Conservation (phyloP, 2,113 vertebrate species). For the Vulpes ferrilata region DNA sequence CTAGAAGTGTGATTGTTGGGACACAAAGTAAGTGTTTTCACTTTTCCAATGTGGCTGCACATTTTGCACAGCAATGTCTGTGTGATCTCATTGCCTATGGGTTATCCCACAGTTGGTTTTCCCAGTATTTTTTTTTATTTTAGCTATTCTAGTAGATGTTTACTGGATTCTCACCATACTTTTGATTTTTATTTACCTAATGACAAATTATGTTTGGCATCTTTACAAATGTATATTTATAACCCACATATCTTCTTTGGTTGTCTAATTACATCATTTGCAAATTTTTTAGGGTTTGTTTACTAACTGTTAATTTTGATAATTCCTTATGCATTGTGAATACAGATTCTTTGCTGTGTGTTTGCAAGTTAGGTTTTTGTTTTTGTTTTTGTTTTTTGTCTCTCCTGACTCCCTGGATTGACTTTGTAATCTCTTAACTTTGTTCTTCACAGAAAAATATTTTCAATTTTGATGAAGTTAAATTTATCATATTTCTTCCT, state of each 20-base stretch:
- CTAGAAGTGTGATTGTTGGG: not conserved
- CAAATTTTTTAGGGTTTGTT: not conserved
- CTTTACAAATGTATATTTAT: not conserved
- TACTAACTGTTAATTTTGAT: not conserved
- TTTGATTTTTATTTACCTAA: not conserved
- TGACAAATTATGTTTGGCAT: not conserved
- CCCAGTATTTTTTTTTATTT: not conserved
- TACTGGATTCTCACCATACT: not conserved
- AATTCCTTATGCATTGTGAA: not conserved
- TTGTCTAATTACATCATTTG: not conserved
- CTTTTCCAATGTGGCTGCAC: not conserved
- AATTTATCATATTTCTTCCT: not conserved
- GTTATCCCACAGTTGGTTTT: not conserved
- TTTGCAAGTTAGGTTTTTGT: not conserved
- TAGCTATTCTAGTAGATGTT: not conserved
- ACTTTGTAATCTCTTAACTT: not conserved
- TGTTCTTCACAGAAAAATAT: not conserved
- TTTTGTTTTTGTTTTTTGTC: not conserved
- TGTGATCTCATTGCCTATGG: not conserved
- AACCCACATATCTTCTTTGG: not conserved
- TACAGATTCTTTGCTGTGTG: not conserved
- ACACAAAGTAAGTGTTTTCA: not conserved
- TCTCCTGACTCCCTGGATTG: not conserved
- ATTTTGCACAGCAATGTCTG: not conserved
- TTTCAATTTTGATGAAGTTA: not conserved